These are phyloP conservation scores for Xiphophorus hellerii DNA, from an alignment of 2,113 vertebrate genomes.

Conservation along the genomic window DNA sequence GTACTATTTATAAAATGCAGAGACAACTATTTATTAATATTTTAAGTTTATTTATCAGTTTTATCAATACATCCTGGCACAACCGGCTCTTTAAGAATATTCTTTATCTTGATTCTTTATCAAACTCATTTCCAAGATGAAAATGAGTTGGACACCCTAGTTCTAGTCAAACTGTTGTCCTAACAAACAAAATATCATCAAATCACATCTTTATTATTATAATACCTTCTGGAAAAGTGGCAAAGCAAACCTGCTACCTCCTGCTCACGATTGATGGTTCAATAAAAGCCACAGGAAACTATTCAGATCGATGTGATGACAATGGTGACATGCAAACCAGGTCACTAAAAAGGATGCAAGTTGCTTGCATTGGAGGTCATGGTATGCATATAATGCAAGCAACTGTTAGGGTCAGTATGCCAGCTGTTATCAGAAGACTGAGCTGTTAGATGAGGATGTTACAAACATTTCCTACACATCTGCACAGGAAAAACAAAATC, in stretches of 20 bases:
- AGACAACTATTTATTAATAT: no score
- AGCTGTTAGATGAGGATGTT: constrained; percentile 11
- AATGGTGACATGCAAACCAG: constrained; percentile 66
- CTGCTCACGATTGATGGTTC: neutral
- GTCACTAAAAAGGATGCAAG: constrained; percentile 55
- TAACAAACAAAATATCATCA: no score
- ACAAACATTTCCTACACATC: neutral
- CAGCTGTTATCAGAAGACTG: constrained; percentile 4
- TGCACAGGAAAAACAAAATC: neutral
- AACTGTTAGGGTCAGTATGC: constrained; percentile 38
- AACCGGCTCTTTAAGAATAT: no score
- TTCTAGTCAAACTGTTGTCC: no score
- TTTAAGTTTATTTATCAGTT: no score
- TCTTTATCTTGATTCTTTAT: no score
- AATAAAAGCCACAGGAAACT: constrained; percentile 15
- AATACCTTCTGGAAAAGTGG: no score
- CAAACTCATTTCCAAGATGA: no score
- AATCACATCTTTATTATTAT: no score
- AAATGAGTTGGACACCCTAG: no score
- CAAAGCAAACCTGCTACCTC: neutral
- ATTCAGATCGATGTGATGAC: constrained; percentile 59
- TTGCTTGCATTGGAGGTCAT: constrained; percentile 57
- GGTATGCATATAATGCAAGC: constrained; percentile 69
- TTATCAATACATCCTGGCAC: no score
- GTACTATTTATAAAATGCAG: no score